Percentiles rank a stretch among this genome's conserved stretches.
Evolutionary conservation across 1,140 invertebrate genomes (phyloP).

Genomic region (Drosophila neocordata): DNA sequence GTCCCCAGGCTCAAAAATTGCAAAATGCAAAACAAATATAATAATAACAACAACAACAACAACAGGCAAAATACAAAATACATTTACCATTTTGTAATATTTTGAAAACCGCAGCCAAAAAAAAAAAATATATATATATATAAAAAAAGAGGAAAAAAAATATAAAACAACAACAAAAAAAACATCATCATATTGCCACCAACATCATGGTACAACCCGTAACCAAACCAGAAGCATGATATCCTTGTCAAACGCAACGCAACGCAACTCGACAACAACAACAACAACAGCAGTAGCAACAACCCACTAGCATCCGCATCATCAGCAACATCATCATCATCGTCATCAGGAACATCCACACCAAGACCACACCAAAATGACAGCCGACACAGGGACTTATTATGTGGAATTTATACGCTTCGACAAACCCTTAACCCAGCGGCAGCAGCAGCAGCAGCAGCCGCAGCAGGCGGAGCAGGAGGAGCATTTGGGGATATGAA

Average conservation of each 20-base stretch:
- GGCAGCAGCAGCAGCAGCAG: not conserved
- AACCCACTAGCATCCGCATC: constrained; percentile 7
- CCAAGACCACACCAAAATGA: constrained; percentile 51
- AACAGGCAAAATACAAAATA: constrained; percentile 28
- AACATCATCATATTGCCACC: constrained; percentile 39
- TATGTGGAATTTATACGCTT: constrained; percentile 77
- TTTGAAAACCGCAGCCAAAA: constrained; percentile 63
- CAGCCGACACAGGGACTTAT: constrained; percentile 59
- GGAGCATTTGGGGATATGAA: constrained; percentile 20
- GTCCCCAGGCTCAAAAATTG: constrained; percentile 16
- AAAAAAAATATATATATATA: not conserved
- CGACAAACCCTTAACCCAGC: constrained; percentile 41
- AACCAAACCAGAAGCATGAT: constrained; percentile 54
- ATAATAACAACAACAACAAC: constrained; percentile 40
- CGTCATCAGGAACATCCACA: constrained; percentile 46
- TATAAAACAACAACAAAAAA: not conserved
- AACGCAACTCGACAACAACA: too few species aligned
- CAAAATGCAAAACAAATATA: constrained; percentile 5
- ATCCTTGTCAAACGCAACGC: constrained; percentile 52
- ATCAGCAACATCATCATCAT: constrained; percentile 5
- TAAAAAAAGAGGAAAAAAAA: too few species aligned
- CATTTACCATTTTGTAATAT: constrained; percentile 74
- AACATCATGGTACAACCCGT: constrained; percentile 10
- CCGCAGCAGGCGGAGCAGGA: not conserved
- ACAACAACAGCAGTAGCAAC: constrained; percentile 36